phyloP scores from a whole-genome alignment of 2,113 vertebrate species.

The Propithecus coquereli region DNA sequence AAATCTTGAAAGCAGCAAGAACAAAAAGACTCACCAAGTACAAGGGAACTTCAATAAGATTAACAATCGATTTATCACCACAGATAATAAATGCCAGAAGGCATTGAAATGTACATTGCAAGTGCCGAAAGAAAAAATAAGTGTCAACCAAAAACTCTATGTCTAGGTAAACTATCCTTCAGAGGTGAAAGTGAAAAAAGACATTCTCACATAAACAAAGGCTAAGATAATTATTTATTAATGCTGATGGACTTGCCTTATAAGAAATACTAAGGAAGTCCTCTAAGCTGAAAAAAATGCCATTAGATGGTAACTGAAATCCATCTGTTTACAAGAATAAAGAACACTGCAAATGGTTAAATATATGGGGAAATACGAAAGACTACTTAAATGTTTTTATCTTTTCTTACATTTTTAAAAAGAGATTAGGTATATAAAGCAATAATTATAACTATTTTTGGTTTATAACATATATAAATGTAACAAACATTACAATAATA shows the following conservation, averaged over 20 bases:
- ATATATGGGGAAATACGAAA: background rate
- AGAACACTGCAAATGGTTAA: background rate
- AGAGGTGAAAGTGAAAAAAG: background rate
- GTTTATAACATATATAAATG: background rate
- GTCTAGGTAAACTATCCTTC: background rate
- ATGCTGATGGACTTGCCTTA: background rate
- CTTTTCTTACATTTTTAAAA: background rate
- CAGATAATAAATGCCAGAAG: background rate
- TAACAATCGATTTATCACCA: background rate
- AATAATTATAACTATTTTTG: background rate
- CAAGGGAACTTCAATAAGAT: background rate
- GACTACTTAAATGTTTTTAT: background rate
- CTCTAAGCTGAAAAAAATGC: background rate
- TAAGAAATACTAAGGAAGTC: background rate
- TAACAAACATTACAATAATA: background rate
- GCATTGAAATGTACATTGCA: background rate
- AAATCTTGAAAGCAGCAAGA: slow-evolving; percentile 2
- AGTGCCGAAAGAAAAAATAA: background rate
- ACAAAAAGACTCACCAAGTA: background rate
- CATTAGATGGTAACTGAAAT: background rate
- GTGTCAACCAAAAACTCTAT: background rate
- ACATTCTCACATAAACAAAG: background rate
- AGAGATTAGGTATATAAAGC: background rate
- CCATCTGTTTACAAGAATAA: background rate
- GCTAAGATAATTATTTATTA: background rate